Percentiles rank a stretch among this genome's conserved stretches.
These are phyloP conservation scores for Buphagus erythrorhynchus DNA, from an alignment of 2,797 vertebrate species.

Conservation along the genomic window DNA sequence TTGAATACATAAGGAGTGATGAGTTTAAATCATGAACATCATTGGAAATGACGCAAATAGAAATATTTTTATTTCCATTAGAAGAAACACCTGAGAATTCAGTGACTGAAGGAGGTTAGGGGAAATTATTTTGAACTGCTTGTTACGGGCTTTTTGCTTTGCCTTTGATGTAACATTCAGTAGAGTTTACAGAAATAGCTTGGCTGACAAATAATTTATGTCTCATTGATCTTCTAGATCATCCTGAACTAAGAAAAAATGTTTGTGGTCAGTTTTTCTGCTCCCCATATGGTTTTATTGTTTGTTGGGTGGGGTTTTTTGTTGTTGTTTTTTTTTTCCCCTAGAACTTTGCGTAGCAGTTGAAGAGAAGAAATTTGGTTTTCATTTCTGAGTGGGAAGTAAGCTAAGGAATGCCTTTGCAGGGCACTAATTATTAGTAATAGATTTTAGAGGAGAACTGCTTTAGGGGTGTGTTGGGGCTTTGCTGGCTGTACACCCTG, in stretches of 20 bases:
- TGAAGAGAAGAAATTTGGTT: not conserved
- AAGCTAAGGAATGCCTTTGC: not conserved
- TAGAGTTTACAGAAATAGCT: constrained; percentile 43
- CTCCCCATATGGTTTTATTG: not conserved
- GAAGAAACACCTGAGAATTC: not conserved
- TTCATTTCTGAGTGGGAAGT: not conserved
- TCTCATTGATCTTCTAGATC: constrained; percentile 2
- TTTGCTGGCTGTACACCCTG: not conserved
- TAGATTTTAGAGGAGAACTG: not conserved
- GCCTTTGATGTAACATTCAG: constrained; percentile 50
- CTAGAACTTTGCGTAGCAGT: not conserved
- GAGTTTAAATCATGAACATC: not conserved
- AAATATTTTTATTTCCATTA: constrained; percentile 25
- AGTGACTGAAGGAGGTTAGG: constrained; percentile 43
- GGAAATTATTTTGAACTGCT: not conserved
- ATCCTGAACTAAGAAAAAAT: not conserved
- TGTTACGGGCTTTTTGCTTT: constrained; percentile 16
- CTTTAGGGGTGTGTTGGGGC: not conserved
- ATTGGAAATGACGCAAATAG: not conserved
- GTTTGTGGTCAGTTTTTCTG: not conserved
- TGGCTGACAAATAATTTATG: constrained; percentile 36
- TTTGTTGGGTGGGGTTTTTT: not conserved
- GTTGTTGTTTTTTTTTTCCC: not conserved
- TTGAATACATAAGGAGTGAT: not conserved
- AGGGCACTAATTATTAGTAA: not conserved